Evolutionary conservation across 2,797 vertebrate species (phyloP), one percentile per base, ranked within the genome.

Genomic region (Pseudocheirus occidentalis): DNA sequence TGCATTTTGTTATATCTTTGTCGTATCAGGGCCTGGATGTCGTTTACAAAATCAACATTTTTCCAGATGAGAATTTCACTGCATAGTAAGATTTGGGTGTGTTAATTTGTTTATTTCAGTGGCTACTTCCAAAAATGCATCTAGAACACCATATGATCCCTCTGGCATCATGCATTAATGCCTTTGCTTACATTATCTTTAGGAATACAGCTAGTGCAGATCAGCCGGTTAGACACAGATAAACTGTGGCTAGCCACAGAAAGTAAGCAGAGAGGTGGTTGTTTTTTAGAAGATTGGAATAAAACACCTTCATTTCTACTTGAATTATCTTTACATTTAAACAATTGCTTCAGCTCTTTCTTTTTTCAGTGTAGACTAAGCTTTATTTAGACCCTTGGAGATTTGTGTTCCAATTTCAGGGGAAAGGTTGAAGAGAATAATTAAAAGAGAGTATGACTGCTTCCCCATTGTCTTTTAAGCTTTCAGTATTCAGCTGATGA

Each of bases 31-130:
- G 1, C 46, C 91, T 90, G 92, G 95, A 95, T 92, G 34, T 29
- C 12, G 13, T 96, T 91, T 97, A 66, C 73, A 96, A 97, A 94
- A 66, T 92, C 55, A 96, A 96, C 5, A 50, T 40, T 50, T 93
- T 29, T 95, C 34, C 97, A 96, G 40, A 46, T 92, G 18, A 53
- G 28, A 40, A 95, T 93, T 93, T 57, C 92, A 94, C 24, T 92
- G 90, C 18, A 73, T 10, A 40, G 18, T 94, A 55, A 91, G 21
- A 46, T 7, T 94, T 55, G 92, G 34, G n/a, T 40, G 40, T 95
- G 93, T 29, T 95, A 66, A 1, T 95, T 95, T 94, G 52, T 95
- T 95, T 94, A 46, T 96, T 91, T 90, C 93, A 16, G 2, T 29
- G 89, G 14, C 24, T 96, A 21, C 50, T 97, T 34, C 92, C 94